A percentile compares a stretch with the other conserved stretches of the same genome.
Conservation (phyloP, 2,797 vertebrate species). For the Loris lydekkerianus region DNA sequence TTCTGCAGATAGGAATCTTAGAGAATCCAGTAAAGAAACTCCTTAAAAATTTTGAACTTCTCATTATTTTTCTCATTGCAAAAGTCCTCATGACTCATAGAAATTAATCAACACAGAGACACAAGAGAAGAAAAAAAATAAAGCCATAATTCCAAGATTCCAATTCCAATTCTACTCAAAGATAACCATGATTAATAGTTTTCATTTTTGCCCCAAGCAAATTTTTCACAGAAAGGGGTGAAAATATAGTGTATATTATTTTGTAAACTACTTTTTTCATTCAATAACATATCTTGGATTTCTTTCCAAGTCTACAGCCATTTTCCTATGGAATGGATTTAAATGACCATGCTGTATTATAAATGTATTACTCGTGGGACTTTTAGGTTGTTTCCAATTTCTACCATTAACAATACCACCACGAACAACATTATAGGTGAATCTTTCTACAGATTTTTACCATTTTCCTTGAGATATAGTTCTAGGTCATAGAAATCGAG, state of each 20-base stretch:
- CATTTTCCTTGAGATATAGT: not conserved
- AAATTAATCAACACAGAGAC: constrained; percentile 3
- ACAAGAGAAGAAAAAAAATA: not conserved
- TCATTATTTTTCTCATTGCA: constrained; percentile 21
- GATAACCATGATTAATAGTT: not conserved
- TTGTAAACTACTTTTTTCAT: not conserved
- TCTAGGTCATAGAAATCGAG: not conserved
- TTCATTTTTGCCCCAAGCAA: not conserved
- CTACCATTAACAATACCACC: not conserved
- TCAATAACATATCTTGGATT: not conserved
- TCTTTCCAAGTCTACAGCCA: constrained; percentile 14
- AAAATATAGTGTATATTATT: not conserved
- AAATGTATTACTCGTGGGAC: not conserved
- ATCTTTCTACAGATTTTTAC: not conserved
- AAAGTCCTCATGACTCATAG: not conserved
- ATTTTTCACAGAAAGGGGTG: not conserved
- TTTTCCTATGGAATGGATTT: constrained; percentile 5
- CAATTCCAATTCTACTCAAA: not conserved
- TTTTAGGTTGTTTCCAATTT: not conserved
- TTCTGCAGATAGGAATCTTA: constrained; percentile 31
- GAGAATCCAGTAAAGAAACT: not conserved
- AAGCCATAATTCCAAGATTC: not conserved
- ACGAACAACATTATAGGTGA: not conserved
- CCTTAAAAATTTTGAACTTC: not conserved
- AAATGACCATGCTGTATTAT: not conserved